phyloP scores from a whole-genome alignment of 2,888 invertebrate species.

The Hyalella azteca region DNA sequence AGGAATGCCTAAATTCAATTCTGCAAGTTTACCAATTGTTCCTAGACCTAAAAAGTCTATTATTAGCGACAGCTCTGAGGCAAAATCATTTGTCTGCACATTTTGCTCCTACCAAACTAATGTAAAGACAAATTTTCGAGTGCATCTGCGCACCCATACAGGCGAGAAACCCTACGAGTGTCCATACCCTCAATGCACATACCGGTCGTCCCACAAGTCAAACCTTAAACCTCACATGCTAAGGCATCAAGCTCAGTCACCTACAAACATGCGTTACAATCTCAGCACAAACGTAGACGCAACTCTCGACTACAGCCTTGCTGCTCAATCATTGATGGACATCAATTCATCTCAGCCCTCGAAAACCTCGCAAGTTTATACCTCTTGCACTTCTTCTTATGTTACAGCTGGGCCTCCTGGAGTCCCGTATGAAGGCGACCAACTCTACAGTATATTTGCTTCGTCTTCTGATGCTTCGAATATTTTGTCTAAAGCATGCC shows the following conservation, averaged over 20 bases:
- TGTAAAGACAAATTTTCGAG: neutral
- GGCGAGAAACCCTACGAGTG: constrained; percentile 49
- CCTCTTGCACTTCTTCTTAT: neutral
- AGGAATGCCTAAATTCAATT: too few relatives aligned
- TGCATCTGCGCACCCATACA: constrained; percentile 45
- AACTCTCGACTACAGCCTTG: neutral
- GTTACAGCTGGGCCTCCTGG: neutral
- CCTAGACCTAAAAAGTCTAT: too few relatives aligned
- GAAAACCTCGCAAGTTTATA: neutral
- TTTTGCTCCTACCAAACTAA: constrained; percentile 29
- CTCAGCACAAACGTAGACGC: neutral
- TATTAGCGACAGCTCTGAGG: too few relatives aligned
- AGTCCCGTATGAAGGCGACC: neutral
- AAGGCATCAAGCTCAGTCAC: neutral
- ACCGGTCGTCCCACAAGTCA: constrained; percentile 26
- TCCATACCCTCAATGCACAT: constrained; percentile 42
- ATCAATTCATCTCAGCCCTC: neutral
- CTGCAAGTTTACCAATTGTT: too few relatives aligned
- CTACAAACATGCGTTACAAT: neutral
- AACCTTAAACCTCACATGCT: constrained; percentile 32
- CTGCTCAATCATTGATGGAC: neutral
- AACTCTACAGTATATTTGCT: neutral
- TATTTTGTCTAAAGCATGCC: too few relatives aligned
- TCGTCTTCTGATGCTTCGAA: too few relatives aligned
- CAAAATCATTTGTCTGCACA: constrained; percentile 5